Evolutionary conservation across 2,113 vertebrate genomes (phyloP), one percentile per base, ranked within the genome.

Genomic region (Serinus canaria): DNA sequence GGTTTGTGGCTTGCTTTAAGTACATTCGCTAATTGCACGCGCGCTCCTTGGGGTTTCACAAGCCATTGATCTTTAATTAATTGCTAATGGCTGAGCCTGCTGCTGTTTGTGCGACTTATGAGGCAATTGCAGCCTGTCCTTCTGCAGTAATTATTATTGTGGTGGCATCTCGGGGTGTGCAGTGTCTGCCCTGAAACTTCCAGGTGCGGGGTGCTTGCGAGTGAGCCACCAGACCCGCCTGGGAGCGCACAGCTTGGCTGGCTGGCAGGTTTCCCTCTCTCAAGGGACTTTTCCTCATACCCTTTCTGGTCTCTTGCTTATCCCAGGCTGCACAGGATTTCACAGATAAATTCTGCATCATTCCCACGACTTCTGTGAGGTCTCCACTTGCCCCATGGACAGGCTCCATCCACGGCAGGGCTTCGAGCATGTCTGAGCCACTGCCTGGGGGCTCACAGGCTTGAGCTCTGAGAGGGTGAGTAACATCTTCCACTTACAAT

Each of bases 121-220:
- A 87, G 79, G 35, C 41, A 58, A 55, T 25, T 75, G 44, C 41
- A 73, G n/a, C 33, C 66, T 43, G 19, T 11, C 28, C 50, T 49
- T 58, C 39, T 0, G 2, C 33, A 24, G 33, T 67, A 46, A n/a
- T 66, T 44, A 8, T 31, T 83, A 2, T 21, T 58, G 68, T 69
- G 68, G 37, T 0, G 23, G 19, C 35, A n/a, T 35, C 23, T 87
- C 0, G 0, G 8, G 11, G 27, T 27, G 23, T 39, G 44, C 2
- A 1, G 25, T 20, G 41, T 27, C 30, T 39, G 59, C 59, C 74
- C 50, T 47, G 43, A 78, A 82, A 56, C 41, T 52, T 33, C 10
- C 46, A 59, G 39, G 17, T 24, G 19, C 44, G 49, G 17, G 30
- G 11, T 46, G 10, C 21, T 56, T 56, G 7, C 12, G n/a, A 37